Evolutionary conservation across 1,140 invertebrate genomes (phyloP).

Genomic region (Antheraea mylitta): DNA sequence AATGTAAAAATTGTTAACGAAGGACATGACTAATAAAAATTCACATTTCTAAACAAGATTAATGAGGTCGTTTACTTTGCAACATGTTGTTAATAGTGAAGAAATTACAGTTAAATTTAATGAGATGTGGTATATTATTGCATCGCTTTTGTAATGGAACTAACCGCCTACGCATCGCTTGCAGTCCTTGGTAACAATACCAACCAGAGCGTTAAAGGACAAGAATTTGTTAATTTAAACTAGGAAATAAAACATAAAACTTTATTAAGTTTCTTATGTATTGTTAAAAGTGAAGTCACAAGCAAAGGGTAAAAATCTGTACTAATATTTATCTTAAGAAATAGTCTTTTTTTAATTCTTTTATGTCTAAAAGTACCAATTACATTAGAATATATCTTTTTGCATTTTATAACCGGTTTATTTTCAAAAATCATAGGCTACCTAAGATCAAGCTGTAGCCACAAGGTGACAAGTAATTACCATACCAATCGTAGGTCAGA

Average conservation of each 20-base stretch:
- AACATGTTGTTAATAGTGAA: slow-evolving; percentile 2
- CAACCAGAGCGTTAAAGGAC: slow-evolving; percentile 61
- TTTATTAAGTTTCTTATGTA: not conserved
- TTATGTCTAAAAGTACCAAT: too few species aligned
- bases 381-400: too few species aligned
- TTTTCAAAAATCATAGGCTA: too few species aligned
- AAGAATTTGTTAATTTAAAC: slow-evolving; percentile 16
- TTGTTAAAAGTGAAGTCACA: not conserved
- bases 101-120: slow-evolving; percentile 22
- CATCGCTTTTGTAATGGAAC: slow-evolving; percentile 44
- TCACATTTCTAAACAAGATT: slow-evolving; percentile 3
- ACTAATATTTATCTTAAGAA: too few species aligned
- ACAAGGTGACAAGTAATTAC: too few species aligned
- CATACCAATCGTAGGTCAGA: too few species aligned
- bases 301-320: too few species aligned
- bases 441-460: too few species aligned
- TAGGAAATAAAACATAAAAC: slow-evolving; percentile 10
- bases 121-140: slow-evolving; percentile 32
- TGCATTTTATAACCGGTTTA: too few species aligned
- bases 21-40: not conserved
- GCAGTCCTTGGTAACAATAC: slow-evolving; percentile 54
- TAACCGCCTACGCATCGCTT: slow-evolving; percentile 24
- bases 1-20: not conserved
- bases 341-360: too few species aligned
- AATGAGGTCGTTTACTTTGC: slow-evolving; percentile 7